Percentiles rank a stretch among this genome's conserved stretches.
Evolutionary conservation across 2,113 vertebrate species (phyloP).

Genomic region (Pica pica): DNA sequence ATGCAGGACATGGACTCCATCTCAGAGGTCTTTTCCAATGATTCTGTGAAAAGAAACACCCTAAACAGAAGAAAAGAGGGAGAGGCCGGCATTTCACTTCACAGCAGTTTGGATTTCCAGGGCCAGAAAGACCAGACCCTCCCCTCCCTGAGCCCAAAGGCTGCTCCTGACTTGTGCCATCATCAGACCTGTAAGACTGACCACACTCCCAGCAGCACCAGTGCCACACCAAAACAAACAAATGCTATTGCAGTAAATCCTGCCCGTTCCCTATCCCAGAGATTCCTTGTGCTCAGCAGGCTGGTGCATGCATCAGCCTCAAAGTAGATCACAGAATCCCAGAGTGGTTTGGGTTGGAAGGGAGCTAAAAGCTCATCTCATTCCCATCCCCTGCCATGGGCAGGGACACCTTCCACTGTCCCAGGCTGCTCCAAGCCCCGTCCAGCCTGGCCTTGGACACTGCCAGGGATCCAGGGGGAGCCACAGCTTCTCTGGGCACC

Average conservation of each 20-base stretch:
- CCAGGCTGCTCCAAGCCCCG: rapidly evolving
- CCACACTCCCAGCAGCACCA: background rate
- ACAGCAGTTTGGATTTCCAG: background rate
- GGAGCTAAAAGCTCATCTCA: background rate
- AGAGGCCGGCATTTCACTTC: background rate
- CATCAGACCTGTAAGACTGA: background rate
- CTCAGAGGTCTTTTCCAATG: background rate
- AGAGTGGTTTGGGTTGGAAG: background rate
- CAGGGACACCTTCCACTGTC: rapidly evolving
- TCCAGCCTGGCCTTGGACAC: background rate
- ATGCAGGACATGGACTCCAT: background rate
- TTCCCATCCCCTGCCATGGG: background rate
- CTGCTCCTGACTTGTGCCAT: background rate
- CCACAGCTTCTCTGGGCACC: background rate
- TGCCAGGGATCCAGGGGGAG: background rate
- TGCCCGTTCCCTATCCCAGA: background rate
- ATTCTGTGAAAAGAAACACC: background rate
- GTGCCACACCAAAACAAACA: background rate
- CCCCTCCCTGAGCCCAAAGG: background rate
- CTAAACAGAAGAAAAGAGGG: background rate
- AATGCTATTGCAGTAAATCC: background rate
- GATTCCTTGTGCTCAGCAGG: background rate
- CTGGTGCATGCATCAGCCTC: background rate
- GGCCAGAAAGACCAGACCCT: background rate
- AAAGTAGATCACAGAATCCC: background rate